phyloP scores from a whole-genome alignment of 2,888 invertebrate species.

The Drosophila algonquin region DNA sequence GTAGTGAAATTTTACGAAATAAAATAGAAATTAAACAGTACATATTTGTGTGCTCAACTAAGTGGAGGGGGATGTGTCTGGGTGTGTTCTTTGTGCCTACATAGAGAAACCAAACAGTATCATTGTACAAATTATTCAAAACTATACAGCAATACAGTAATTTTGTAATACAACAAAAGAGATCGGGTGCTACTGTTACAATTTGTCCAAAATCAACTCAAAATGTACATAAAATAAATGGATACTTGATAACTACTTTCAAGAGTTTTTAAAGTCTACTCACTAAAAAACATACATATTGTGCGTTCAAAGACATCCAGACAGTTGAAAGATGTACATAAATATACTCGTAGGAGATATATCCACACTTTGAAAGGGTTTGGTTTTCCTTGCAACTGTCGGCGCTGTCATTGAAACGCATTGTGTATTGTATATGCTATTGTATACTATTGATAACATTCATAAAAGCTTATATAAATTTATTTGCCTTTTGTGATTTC shows the following conservation, averaged over 20 bases:
- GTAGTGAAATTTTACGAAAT: background rate
- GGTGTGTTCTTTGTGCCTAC: conserved; percentile 26
- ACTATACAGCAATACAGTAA: background rate
- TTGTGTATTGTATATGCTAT: background rate
- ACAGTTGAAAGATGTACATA: background rate
- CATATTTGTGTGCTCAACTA: conserved; percentile 19
- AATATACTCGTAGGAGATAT: background rate
- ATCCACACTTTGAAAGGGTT: background rate
- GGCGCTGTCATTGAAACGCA: background rate
- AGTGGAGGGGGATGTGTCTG: background rate
- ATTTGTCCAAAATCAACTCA: conserved; percentile 7
- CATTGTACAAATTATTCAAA: background rate
- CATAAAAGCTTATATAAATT: conserved; percentile 21
- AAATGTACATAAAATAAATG: conserved; percentile 1
- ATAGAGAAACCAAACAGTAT: conserved; percentile 12
- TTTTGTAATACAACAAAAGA: background rate
- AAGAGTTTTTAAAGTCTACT: conserved; percentile 14
- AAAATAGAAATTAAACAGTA: background rate
- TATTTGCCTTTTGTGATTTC: conserved; percentile 42
- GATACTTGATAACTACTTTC: conserved; percentile 9
- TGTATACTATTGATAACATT: background rate
- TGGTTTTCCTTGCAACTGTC: background rate
- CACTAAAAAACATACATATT: background rate
- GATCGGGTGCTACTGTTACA: conserved; percentile 15
- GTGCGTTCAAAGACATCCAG: background rate